Conservation (phyloP, 2,797 vertebrate species). For the Anomalospiza imberbis region DNA sequence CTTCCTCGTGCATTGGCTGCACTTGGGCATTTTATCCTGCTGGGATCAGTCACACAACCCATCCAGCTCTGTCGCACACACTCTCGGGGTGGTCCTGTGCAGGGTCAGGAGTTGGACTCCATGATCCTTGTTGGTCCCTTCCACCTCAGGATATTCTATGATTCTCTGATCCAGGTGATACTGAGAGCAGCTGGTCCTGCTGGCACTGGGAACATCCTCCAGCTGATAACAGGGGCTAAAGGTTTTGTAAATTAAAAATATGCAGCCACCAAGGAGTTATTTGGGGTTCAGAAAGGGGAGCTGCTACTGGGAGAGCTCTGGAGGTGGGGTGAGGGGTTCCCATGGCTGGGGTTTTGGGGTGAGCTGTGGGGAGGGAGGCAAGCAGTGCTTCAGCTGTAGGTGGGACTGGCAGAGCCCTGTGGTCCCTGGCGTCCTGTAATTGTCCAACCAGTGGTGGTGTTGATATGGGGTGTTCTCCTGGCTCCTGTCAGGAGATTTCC, state of each 20-base stretch:
- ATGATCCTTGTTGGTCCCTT: background rate
- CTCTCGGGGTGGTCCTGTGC: background rate
- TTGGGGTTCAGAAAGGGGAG: background rate
- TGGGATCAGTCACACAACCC: background rate
- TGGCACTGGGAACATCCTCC: fast-evolving
- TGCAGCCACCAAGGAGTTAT: fast-evolving
- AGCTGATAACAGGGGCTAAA: fast-evolving
- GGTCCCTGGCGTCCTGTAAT: background rate
- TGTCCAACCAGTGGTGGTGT: no score
- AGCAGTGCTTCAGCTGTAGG: background rate
- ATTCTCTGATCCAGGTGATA: background rate
- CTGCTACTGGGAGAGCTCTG: background rate
- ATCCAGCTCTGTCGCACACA: background rate
- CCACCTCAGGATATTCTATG: background rate
- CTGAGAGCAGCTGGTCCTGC: background rate
- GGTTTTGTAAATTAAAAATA: background rate
- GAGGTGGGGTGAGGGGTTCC: background rate
- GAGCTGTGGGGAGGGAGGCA: background rate
- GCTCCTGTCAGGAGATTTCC: background rate
- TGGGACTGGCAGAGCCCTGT: background rate
- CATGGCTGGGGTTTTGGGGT: background rate
- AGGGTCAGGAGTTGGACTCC: background rate
- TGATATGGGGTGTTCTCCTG: background rate
- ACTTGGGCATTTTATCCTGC: fast-evolving
- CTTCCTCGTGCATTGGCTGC: background rate